Conservation (phyloP, 2,113 vertebrate genomes). For the Brevimyrus niger region DNA sequence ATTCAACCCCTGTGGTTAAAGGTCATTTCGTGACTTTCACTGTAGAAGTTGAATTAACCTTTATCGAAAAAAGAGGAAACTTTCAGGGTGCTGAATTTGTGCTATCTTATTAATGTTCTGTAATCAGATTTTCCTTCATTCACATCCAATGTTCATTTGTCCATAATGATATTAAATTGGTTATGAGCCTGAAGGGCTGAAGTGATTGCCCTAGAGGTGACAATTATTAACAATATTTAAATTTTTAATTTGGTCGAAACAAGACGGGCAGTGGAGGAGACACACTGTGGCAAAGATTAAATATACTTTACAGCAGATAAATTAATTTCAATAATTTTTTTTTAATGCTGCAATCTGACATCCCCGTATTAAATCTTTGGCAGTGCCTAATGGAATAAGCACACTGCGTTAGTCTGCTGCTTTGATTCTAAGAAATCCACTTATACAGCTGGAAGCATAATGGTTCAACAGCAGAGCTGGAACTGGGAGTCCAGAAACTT, state of each 20-base stretch:
- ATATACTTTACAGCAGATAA: neutral
- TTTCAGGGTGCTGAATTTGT: neutral
- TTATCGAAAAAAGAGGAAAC: neutral
- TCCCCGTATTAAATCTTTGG: neutral
- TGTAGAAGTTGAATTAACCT: neutral
- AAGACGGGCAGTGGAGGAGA: neutral
- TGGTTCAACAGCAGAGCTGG: neutral
- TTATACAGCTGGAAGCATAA: neutral
- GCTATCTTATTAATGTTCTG: neutral
- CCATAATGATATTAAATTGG: constrained; percentile 4
- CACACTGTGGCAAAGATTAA: neutral
- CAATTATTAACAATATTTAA: neutral
- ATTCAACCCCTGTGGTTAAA: neutral
- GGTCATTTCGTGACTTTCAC: neutral
- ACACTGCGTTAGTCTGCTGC: neutral
- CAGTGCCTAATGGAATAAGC: neutral
- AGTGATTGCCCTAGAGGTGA: neutral
- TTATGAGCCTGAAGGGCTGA: neutral
- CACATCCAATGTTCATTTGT: neutral
- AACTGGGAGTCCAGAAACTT: neutral
- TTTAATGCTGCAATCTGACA: neutral
- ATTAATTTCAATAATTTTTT: neutral
- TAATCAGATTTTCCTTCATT: neutral
- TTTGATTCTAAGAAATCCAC: neutral
- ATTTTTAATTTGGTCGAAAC: neutral